A percentile compares a stretch with the other conserved stretches of the same genome.
Conservation (phyloP, 2,888 invertebrate species). For the Rapana venosa region DNA sequence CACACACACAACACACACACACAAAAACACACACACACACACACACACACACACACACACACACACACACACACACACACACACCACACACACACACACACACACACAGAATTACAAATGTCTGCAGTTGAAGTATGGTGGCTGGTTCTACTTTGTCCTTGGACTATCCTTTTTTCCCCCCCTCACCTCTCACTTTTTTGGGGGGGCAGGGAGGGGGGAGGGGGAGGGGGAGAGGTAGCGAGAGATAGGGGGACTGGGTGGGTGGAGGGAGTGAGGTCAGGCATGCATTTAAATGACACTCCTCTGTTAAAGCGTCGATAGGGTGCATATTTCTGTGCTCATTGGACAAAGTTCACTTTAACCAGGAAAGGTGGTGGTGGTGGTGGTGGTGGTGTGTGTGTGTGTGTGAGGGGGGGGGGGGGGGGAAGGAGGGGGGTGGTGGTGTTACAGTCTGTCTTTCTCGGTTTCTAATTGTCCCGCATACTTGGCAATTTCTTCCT, state of each 20-base stretch:
- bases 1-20: constrained; percentile 6
- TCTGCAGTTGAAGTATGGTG: background rate
- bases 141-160: background rate
- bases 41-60: constrained; percentile 24
- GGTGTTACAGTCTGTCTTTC: too few relatives aligned
- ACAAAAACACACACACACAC: background rate
- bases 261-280: background rate
- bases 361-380: too few relatives aligned
- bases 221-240: background rate
- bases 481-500: too few relatives aligned
- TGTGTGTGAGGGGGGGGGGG: too few relatives aligned
- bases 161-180: background rate
- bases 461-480: too few relatives aligned
- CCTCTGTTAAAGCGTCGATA: too few relatives aligned
- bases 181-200: background rate
- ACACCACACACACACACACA: constrained; percentile 10
- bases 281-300: too few relatives aligned
- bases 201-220: background rate
- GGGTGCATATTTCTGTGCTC: too few relatives aligned
- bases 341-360: too few relatives aligned
- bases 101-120: background rate
- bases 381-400: too few relatives aligned
- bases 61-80: constrained; percentile 23
- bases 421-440: too few relatives aligned
- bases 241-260: background rate